Evolutionary conservation across 2,113 vertebrate species (phyloP).

Genomic region (Albula glossodonta): DNA sequence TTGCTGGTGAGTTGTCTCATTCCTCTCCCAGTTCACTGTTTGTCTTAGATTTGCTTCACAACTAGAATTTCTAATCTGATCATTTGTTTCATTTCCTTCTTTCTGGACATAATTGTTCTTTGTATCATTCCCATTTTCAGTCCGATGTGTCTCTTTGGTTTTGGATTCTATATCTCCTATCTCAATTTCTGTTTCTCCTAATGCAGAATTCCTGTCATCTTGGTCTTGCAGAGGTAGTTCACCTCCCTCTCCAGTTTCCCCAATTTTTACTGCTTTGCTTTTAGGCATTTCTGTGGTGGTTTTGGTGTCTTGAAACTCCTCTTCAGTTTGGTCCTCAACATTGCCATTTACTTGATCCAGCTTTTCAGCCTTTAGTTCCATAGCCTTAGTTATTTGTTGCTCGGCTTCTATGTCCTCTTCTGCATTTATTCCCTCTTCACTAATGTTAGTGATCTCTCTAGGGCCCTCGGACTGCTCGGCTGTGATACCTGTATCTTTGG

Average conservation of each 20-base stretch:
- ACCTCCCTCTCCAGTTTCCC: not conserved
- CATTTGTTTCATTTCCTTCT: not conserved
- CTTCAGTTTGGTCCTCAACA: not conserved
- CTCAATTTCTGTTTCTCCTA: not conserved
- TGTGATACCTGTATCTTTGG: constrained; percentile 14
- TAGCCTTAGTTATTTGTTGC: not conserved
- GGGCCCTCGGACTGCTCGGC: not conserved
- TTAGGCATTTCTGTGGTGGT: not conserved
- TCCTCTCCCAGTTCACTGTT: constrained; percentile 8
- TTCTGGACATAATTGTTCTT: not conserved
- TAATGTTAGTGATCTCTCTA: not conserved
- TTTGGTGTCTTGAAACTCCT: not conserved
- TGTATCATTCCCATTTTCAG: not conserved
- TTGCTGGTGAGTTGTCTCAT: not conserved
- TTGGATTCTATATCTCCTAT: not conserved
- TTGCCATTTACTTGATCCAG: not conserved
- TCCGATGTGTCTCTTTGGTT: not conserved
- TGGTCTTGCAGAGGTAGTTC: not conserved
- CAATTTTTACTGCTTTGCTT: not conserved
- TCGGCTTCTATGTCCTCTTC: rapidly evolving
- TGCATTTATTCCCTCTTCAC: not conserved
- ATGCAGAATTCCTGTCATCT: not conserved
- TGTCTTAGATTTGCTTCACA: not conserved
- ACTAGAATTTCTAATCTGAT: not conserved
- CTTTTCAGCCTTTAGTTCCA: constrained; percentile 19